Conservation (phyloP, 2,113 vertebrate species). For the Centropristis striata region DNA sequence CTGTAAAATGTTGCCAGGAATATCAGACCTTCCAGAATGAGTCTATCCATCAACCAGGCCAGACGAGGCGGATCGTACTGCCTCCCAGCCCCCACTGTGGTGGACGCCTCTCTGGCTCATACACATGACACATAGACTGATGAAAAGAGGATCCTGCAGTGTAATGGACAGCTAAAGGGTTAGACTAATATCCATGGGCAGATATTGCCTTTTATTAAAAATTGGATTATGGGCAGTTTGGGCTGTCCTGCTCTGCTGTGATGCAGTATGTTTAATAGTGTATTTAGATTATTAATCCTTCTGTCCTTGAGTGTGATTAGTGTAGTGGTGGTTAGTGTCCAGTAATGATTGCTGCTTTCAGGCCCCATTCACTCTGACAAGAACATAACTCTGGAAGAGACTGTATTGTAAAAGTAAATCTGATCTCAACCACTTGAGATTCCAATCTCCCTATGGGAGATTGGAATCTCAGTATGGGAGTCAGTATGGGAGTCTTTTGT, state of each 20-base stretch:
- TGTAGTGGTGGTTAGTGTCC: neutral
- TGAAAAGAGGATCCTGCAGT: conserved; percentile 7
- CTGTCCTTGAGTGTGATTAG: neutral
- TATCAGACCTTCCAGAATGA: conserved; percentile 26
- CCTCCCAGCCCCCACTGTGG: neutral
- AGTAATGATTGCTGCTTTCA: neutral
- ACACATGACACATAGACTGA: conserved; percentile 28
- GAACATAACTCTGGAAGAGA: neutral
- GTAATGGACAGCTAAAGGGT: conserved; percentile 1
- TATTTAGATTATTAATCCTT: neutral
- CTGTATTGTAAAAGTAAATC: too few species aligned
- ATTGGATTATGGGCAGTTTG: neutral
- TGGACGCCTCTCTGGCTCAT: conserved; percentile 18
- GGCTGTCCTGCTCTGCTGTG: neutral
- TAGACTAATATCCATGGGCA: neutral
- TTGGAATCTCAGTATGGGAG: too few species aligned
- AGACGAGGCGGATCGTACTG: conserved; percentile 19
- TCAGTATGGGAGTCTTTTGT: too few species aligned
- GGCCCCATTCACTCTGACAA: neutral
- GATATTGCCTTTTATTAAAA: conserved; percentile 11
- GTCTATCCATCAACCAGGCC: conserved; percentile 32
- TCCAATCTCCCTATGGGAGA: too few species aligned
- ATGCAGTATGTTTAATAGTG: neutral
- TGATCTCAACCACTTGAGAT: too few species aligned
- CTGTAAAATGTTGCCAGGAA: conserved; percentile 7